Conservation (phyloP, 2,113 vertebrate genomes). For the Dasyprocta punctata region DNA sequence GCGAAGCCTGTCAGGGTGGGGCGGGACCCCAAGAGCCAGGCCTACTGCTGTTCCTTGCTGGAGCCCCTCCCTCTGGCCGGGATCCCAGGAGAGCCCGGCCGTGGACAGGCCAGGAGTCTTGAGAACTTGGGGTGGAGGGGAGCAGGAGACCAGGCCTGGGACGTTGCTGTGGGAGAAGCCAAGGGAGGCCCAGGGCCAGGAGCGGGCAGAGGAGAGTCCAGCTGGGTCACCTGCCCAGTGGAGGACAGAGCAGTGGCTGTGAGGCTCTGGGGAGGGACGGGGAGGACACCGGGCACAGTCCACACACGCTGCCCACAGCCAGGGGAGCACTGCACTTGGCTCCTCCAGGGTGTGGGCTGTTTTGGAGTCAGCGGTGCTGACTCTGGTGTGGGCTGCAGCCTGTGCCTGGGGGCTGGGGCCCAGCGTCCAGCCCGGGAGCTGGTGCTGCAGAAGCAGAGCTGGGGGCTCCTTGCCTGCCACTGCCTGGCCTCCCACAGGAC, state of each 20-base stretch:
- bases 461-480: background rate
- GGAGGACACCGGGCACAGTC: fast-evolving
- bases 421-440: background rate
- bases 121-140: fast-evolving
- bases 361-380: background rate
- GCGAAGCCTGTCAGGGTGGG: no score
- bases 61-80: background rate
- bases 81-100: background rate
- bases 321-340: no score
- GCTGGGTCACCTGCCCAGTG: background rate
- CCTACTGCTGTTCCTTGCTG: background rate
- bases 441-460: background rate
- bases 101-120: no score
- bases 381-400: background rate
- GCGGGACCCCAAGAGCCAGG: background rate
- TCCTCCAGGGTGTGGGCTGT: background rate
- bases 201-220: no score
- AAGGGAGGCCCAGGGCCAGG: fast-evolving
- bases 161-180: background rate
- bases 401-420: background rate
- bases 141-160: background rate
- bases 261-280: no score
- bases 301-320: background rate
- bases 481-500: background rate
- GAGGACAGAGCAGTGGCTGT: background rate